A percentile compares a stretch with the other conserved stretches of the same genome.
These are phyloP conservation scores for Caligus rogercresseyi DNA, from an alignment of 1,140 invertebrate genomes.

Conservation along the genomic window DNA sequence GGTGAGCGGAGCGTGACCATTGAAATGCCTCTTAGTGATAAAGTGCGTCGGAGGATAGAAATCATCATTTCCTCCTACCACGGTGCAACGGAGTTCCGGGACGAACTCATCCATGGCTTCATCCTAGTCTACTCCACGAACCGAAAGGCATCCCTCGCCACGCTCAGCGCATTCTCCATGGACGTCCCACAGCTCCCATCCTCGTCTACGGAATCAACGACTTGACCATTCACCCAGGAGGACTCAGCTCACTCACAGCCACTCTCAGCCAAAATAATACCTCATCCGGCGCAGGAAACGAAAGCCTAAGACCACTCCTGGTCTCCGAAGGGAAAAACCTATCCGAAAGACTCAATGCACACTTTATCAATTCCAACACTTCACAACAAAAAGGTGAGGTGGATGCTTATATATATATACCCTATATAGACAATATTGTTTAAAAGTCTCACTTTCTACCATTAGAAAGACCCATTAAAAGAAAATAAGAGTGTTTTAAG, in stretches of 20 bases:
- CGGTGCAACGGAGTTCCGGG: slow-evolving; percentile 71
- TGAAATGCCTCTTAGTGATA: slow-evolving; percentile 69
- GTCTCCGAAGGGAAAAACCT: slow-evolving; percentile 81
- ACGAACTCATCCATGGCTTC: slow-evolving; percentile 85
- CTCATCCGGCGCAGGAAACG: slow-evolving; percentile 27
- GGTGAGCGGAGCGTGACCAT: slow-evolving; percentile 70
- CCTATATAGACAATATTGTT: too few species aligned
- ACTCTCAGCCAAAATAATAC: neutral
- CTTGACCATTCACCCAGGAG: slow-evolving; percentile 20
- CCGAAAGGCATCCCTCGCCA: slow-evolving; percentile 78
- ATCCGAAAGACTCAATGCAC: slow-evolving; percentile 73
- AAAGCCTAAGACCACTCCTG: slow-evolving; percentile 60
- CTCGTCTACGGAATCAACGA: slow-evolving; percentile 36
- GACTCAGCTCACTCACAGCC: neutral
- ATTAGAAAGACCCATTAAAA: too few species aligned
- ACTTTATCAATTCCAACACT: slow-evolving; percentile 70
- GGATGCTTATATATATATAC: slow-evolving; percentile 18
- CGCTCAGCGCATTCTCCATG: slow-evolving; percentile 82
- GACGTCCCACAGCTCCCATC: slow-evolving; percentile 86
- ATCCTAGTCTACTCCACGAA: slow-evolving; percentile 89
- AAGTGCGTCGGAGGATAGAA: slow-evolving; percentile 42
- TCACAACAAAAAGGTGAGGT: slow-evolving; percentile 61
- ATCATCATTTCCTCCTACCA: slow-evolving; percentile 89
- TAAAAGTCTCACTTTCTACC: too few species aligned
- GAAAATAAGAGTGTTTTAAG: too few species aligned